Base-by-base conservation (phyloP, 1,140 invertebrate species). In the Sesamia nonagrioides region DNA sequence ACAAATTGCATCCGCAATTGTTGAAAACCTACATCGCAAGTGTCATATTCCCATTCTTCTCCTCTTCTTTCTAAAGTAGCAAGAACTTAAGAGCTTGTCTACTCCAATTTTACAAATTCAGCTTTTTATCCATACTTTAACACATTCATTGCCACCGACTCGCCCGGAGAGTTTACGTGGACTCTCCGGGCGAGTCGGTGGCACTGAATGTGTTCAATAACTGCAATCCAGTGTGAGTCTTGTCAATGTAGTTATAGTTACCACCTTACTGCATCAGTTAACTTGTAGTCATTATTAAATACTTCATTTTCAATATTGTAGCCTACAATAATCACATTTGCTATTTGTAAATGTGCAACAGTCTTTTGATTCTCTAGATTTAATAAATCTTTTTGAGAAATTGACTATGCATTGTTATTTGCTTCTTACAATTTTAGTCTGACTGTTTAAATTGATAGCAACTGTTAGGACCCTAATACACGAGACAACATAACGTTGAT, bases 211-310 rank as follows among this genome's bases (percentile, higher is more conserved):
- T n/a, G n/a, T n/a, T n/a, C n/a, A 50, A 61, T 63, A 75, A 75
- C 73, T 77, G 48, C 74, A 71, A 72, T 61, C 52, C 76, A 78
- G 66, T 78, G 76, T 68, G 63, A 69, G 37, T 78, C 63, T 78
- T 71, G 76, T 78, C 56, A 72, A 48, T 50, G 56, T 78, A 78
- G 42, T 61, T 78, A 54, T 78, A 78, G 77, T 78, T 78, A 78
- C 77, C 77, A 78, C 66, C 17, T 27, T 72, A 40, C n/a, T 33
- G 40, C 68, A 52, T 42, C 52, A 63, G 40, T 21, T 61, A 63
- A 63, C 60, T 63, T 54, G 68, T 72, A 72, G 50, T 37, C 21
- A 11, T 63, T 63, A 33, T 48, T 27, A 37, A 75, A 13, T 60
- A 73, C 52, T 61, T 45, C 35, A 63, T 40, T 35, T 48, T 60